These are phyloP conservation scores for Drosophila mauritiana DNA, from an alignment of 1,140 invertebrate species.

Conservation along the genomic window DNA sequence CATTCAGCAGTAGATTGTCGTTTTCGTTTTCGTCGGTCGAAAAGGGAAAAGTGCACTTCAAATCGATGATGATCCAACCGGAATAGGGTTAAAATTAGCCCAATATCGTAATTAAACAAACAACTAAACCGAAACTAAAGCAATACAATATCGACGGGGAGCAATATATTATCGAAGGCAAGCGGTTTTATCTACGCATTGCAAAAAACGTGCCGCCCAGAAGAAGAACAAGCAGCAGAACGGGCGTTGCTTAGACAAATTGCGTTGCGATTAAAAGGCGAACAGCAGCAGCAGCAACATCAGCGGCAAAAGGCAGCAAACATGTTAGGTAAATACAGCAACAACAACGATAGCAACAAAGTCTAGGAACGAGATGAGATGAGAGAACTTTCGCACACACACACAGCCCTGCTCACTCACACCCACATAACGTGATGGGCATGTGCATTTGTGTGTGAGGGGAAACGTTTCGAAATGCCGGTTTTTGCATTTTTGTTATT, in stretches of 20 bases:
- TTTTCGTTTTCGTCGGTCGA: conserved; percentile 12
- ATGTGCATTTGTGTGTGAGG: conserved; percentile 16
- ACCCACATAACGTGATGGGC: conserved; percentile 3
- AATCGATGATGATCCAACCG: conserved; percentile 41
- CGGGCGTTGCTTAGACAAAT: conserved; percentile 81
- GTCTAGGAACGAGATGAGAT: conserved; percentile 20
- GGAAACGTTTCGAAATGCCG: conserved; percentile 66
- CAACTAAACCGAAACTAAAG: conserved; percentile 20
- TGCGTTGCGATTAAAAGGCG: conserved; percentile 77
- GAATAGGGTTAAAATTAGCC: conserved; percentile 65
- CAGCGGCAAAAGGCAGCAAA: conserved; percentile 43
- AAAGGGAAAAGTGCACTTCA: conserved; percentile 25
- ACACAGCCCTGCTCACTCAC: not conserved
- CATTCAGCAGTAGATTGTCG: conserved; percentile 23
- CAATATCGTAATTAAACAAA: conserved; percentile 11
- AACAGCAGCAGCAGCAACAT: conserved; percentile 14
- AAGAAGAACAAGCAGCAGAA: conserved; percentile 50
- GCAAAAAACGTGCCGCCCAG: conserved; percentile 65
- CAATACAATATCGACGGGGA: conserved; percentile 37
- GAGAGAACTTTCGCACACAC: conserved; percentile 24
- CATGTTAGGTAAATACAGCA: conserved; percentile 78
- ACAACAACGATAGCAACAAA: conserved; percentile 28
- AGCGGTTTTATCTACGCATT: conserved; percentile 64
- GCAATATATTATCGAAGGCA: conserved; percentile 18
- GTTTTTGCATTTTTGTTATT: conserved; percentile 68